These are phyloP conservation scores for Polypterus senegalus DNA, from an alignment of 2,113 vertebrate species.

Conservation along the genomic window DNA sequence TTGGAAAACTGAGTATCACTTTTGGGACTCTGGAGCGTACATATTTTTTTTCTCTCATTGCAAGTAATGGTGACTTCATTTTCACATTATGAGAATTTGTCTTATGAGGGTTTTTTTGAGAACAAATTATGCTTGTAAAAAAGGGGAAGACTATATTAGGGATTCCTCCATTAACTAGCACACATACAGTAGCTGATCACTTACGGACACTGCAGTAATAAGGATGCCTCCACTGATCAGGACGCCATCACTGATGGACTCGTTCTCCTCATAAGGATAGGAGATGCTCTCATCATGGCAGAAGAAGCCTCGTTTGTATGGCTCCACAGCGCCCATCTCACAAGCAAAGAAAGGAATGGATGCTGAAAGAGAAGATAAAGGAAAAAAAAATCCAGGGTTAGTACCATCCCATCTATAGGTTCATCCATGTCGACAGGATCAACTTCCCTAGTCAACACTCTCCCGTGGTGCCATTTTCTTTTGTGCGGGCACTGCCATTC, in stretches of 20 bases:
- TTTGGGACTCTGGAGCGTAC: no score
- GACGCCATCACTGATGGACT: conserved; percentile 45
- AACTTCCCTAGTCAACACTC: no score
- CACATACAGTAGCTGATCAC: conserved; percentile 3
- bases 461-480: no score
- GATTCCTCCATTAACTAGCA: neutral
- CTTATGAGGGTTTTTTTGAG: no score
- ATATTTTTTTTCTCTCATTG: neutral
- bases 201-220: conserved; percentile 48
- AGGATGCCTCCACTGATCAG: conserved; percentile 51
- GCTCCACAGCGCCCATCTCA: conserved; percentile 46
- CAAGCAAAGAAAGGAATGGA: conserved; percentile 60
- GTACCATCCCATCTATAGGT: no score
- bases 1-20: no score
- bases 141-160: neutral
- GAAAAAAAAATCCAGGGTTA: no score
- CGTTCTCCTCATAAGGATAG: conserved; percentile 35
- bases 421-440: no score
- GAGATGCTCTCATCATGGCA: conserved; percentile 55
- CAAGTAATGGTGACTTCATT: no score
- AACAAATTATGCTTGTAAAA: no score
- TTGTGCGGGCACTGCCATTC: no score
- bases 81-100: no score
- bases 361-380: conserved; percentile 33
- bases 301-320: conserved; percentile 55